These are phyloP conservation scores for Mormyrus iriodes DNA, from an alignment of 2,113 vertebrate species.

Conservation along the genomic window DNA sequence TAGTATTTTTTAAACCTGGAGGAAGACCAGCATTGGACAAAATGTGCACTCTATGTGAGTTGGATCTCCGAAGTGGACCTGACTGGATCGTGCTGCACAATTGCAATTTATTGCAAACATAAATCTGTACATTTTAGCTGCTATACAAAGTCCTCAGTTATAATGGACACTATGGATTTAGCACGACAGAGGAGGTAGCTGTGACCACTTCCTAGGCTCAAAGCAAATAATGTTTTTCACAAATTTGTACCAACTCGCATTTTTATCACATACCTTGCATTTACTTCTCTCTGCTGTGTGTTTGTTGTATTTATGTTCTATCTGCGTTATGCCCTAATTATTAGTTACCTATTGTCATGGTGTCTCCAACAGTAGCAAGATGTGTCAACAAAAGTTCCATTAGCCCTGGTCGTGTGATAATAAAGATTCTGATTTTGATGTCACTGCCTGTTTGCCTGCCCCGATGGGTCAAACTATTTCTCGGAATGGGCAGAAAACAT, in stretches of 20 bases:
- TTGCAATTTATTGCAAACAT: neutral
- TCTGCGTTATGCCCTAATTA: neutral
- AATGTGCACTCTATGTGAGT: neutral
- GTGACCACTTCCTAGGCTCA: neutral
- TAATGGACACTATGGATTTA: neutral
- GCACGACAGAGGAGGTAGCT: neutral
- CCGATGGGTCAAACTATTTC: neutral
- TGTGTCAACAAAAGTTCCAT: neutral
- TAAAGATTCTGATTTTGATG: neutral
- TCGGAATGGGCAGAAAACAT: neutral
- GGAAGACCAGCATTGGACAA: neutral
- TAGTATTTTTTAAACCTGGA: constrained; percentile 12
- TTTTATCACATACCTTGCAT: neutral
- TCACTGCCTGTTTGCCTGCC: neutral
- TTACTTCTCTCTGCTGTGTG: too few relatives aligned
- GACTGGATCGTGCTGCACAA: neutral
- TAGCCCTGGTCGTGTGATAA: neutral
- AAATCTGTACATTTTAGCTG: neutral
- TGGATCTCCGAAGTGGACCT: neutral
- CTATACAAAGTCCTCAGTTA: neutral
- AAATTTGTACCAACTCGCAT: neutral
- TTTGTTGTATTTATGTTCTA: neutral
- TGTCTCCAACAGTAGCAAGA: neutral
- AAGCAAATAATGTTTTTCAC: neutral
- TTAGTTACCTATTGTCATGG: neutral